Base-by-base conservation (phyloP, 2,888 invertebrate genomes). In the Apoderus coryli region DNA sequence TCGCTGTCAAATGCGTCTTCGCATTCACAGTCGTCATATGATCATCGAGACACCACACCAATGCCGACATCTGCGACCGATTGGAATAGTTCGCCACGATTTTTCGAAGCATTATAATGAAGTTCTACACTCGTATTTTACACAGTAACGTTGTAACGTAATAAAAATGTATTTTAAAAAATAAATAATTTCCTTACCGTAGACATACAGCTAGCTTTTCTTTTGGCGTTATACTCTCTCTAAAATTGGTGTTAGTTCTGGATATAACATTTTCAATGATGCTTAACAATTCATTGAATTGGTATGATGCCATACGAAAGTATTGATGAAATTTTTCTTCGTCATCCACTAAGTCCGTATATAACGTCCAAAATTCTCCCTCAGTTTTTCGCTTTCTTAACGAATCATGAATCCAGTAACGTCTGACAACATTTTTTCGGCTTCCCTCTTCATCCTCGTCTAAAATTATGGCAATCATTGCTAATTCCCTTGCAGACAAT, bases 151-250 rank as follows among this genome's bases (percentile, higher is more conserved):
- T n/a, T n/a, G n/a, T n/a, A n/a, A n/a, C 4, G 26, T 10, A 11
- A 16, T 14, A 7, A 32, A 13, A 14, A 27, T 27, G 4, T 16
- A n/a, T 9, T 23, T 10, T 7, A 14, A 14, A 6, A 13, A 28
- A 24, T n/a, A 22, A 22, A 15, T 16, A 7, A 29, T 28, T 32
- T 25, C 27, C 35, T 35, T 29, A 35, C 35, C 29, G 22, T 28
- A 35, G 13, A 32, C 32, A 35, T 12, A 35, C 29, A 32, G 35
- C 30, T 16, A 32, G 32, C 19, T 29, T 35, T 35, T 27, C 35
- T 32, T 27, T 29, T 32, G 35, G 27, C 27, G 15, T 19, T 14
- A 35, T 15, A 27, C 27, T 12, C 22, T 29, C 32, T 32, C 32
- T 35, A 27, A 35, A 35, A 11, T 19, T 29, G 4, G 32, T 35